Evolutionary conservation across 2,888 invertebrate species (phyloP).

Genomic region (Apamea monoglypha): DNA sequence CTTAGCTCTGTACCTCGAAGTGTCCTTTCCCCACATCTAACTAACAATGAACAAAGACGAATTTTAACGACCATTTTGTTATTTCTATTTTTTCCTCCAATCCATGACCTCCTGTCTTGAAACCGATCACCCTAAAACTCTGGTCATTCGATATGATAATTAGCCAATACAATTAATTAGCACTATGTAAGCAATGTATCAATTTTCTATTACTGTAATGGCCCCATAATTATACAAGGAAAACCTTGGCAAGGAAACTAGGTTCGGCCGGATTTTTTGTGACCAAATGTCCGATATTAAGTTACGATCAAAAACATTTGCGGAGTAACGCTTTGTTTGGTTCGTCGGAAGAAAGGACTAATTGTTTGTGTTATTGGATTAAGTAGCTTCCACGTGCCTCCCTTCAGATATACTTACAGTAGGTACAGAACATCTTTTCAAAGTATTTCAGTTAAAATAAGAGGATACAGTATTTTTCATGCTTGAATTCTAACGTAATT

Average conservation of each 20-base stretch:
- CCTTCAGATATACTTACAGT: neutral
- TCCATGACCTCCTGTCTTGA: neutral
- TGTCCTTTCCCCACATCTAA: neutral
- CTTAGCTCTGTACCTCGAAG: neutral
- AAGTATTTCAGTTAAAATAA: neutral
- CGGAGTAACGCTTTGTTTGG: constrained; percentile 14
- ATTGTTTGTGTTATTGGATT: constrained; percentile 4
- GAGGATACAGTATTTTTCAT: neutral
- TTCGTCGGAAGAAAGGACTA: constrained; percentile 3
- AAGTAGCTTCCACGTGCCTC: neutral
- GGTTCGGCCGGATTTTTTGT: constrained; percentile 51
- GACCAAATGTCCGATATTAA: constrained; percentile 40
- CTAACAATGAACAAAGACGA: neutral
- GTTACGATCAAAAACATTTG: constrained; percentile 48
- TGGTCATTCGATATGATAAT: constrained; percentile 45
- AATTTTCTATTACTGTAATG: constrained; percentile 63
- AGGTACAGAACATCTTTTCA: neutral
- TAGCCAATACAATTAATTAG: constrained; percentile 60
- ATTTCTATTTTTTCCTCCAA: neutral
- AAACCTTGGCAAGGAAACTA: constrained; percentile 50
- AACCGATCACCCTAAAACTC: constrained; percentile 17
- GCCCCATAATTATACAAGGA: constrained; percentile 58
- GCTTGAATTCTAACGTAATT: neutral
- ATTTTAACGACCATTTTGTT: neutral
- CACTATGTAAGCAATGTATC: constrained; percentile 51